Evolutionary conservation across 2,888 invertebrate genomes (phyloP), one percentile per base, ranked within the genome.

Genomic region (Andrena trimmerana): DNA sequence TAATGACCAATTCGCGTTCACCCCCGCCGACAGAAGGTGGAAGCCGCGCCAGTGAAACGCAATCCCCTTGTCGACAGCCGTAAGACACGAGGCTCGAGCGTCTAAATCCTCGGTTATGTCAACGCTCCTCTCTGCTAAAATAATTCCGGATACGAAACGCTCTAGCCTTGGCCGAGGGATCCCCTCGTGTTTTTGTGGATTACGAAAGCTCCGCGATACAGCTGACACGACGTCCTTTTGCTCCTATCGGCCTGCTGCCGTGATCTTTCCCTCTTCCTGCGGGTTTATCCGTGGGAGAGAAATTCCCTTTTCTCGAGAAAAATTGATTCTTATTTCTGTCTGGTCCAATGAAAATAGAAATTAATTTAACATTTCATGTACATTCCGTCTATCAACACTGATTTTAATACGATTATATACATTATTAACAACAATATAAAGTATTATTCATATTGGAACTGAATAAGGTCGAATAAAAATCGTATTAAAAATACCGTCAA

Each of bases 31-130:
- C 69, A 60, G 74, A 66, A 66, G 62, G 62, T 33, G 50, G 52
- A 63, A 42, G 36, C 67, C 54, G 27, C 60, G 63, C 59, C 16
- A 42, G 29, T 24, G 79, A 54, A 71, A 81, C 86, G 80, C 85
- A 76, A 87, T 85, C 83, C 83, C 73, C 57, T 62, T 82, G 85
- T 82, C 82, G 82, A 76, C 85, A 70, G 75, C 27, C 62, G 71
- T 76, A 78, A 87, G 86, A 83, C 85, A 74, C 77, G 60, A 67
- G 73, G 76, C 76, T 78, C 78, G 76, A 83, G 73, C 68, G 76
- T 29, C 78, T 85, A 88, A 86, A 87, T 87, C 86, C 88, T 78
- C 80, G 81, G 77, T 83, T 81, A 76, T 87, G 80, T 87, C 86
- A 87, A 83, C 85, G 78, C 60, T 76, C 57, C 73, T 24, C 63